Percentiles rank a stretch among this genome's conserved stretches.
These are phyloP conservation scores for Lepidurus apus DNA, from an alignment of 1,140 invertebrate species.

Conservation along the genomic window DNA sequence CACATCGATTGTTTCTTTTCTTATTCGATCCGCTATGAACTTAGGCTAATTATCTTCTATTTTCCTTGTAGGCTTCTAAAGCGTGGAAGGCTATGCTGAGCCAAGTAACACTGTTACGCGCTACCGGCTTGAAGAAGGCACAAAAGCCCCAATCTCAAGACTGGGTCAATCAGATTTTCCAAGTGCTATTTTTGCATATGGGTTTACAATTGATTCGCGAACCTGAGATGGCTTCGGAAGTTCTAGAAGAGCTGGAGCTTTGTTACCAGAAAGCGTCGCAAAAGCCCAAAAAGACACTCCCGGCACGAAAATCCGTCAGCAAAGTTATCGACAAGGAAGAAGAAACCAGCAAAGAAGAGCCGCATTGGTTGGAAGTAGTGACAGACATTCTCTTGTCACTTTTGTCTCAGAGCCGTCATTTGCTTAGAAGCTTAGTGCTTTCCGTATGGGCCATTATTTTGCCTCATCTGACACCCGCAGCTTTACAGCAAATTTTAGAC, in stretches of 20 bases:
- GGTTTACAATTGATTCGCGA: constrained; percentile 65
- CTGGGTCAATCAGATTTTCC: constrained; percentile 50
- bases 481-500: constrained; percentile 66
- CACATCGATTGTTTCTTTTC: not conserved
- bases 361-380: constrained; percentile 70
- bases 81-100: constrained; percentile 57
- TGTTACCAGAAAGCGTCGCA: constrained; percentile 57
- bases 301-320: constrained; percentile 41
- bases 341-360: constrained; percentile 48
- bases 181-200: constrained; percentile 60
- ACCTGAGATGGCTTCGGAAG: constrained; percentile 57
- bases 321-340: constrained; percentile 37
- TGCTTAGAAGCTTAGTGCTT: constrained; percentile 60
- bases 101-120: constrained; percentile 48
- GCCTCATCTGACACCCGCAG: constrained; percentile 57
- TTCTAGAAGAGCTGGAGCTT: constrained; percentile 58
- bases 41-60: constrained; percentile 51
- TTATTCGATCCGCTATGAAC: constrained; percentile 39
- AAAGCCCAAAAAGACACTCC: constrained; percentile 45
- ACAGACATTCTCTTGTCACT: constrained; percentile 68
- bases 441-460: constrained; percentile 67
- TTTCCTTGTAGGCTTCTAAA: constrained; percentile 43
- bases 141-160: constrained; percentile 46
- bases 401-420: constrained; percentile 60
- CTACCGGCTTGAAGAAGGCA: constrained; percentile 42